Base-by-base conservation (phyloP, 2,113 vertebrate species). In the Rhombomys opimus region DNA sequence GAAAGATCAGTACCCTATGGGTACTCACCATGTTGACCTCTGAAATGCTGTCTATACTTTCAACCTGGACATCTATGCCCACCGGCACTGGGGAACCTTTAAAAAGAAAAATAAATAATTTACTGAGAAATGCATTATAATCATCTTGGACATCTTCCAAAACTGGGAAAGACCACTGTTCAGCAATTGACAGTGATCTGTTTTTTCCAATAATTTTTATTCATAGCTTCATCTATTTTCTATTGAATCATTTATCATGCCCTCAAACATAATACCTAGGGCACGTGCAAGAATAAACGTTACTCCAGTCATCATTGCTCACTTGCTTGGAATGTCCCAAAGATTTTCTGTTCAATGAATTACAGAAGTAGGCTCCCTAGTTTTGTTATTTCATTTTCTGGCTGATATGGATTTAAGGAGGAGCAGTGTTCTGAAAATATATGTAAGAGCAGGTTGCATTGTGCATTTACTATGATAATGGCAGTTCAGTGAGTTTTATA, bases 21-120 rank as follows among this genome's bases (percentile, higher is more conserved):
- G 85, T 35, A 98, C 99, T 99, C 99, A 99, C 99, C 99, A 99
- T 99, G 98, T 99, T 99, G 96, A 99, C 99, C 98, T 99, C 99
- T 57, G 99, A 99, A 98, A 99, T 99, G 98, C 99, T 99, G 98
- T 99, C 99, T 95, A 99, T 99, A 97, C 99, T 99, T 98, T 99
- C 99, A 98, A 99, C 98, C 97, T 99, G 99, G 63, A 99, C 99
- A 57, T 99, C 99, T 95, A 99, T 99, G 96, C 99, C 99, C 77
- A 99, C 99, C 0, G 99, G 99, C 97, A 99, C 99, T 77, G 99
- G 99, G 0, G 98, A 98, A 30, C 98, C 99, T 99, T 97, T 14
- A 97, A 92, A 96, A 97, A 81, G 97, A 98, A 92, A 72, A 97
- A 95, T 61, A 46, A 85, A 59, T 87, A 92, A 80, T 73, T 46